Percentiles rank a stretch among this genome's conserved stretches.
These are phyloP conservation scores for Euzophera pinguis DNA, from an alignment of 2,888 invertebrate genomes.

Conservation along the genomic window DNA sequence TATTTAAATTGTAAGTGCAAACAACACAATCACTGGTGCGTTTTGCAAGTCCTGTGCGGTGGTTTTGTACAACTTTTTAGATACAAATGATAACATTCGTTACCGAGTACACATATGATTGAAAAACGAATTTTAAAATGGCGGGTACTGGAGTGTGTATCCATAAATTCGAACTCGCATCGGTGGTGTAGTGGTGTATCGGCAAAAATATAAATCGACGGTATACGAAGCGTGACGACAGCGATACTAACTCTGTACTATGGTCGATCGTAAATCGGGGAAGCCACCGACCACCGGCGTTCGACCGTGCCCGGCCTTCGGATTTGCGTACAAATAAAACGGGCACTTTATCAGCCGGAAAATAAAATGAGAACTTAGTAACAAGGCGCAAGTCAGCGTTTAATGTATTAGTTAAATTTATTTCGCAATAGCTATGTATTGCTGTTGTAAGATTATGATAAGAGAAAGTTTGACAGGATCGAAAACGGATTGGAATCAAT, in stretches of 20 bases:
- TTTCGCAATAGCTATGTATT: no score
- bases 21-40: background rate
- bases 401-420: no score
- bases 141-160: slow-evolving; percentile 2
- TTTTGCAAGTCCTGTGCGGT: background rate
- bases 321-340: slow-evolving; percentile 73
- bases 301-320: slow-evolving; percentile 48
- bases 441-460: no score
- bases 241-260: slow-evolving; percentile 62
- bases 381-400: no score
- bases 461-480: no score
- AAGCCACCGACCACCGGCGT: slow-evolving; percentile 59
- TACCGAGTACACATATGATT: background rate
- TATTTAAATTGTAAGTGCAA: background rate
- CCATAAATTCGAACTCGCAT: slow-evolving; percentile 30
- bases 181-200: slow-evolving; percentile 41
- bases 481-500: no score
- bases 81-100: background rate
- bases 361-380: slow-evolving; percentile 43
- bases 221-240: slow-evolving; percentile 69
- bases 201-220: slow-evolving; percentile 60
- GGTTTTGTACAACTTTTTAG: background rate
- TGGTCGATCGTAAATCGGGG: slow-evolving; percentile 62
- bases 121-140: slow-evolving; percentile 5
- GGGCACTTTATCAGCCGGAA: slow-evolving; percentile 60